Conservation (phyloP, 2,888 invertebrate genomes). For the Epinotia brunnichana region DNA sequence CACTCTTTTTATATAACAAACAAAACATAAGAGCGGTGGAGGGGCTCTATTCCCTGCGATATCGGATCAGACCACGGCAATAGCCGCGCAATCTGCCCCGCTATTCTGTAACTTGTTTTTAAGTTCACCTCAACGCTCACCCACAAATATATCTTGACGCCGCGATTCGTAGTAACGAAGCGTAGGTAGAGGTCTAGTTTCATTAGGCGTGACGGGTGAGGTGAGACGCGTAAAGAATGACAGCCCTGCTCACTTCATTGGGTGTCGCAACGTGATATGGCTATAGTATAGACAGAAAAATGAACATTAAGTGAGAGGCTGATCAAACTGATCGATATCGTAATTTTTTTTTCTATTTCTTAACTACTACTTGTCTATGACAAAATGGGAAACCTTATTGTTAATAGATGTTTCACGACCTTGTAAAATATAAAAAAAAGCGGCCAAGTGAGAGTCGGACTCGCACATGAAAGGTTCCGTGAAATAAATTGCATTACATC, state of each 20-base stretch:
- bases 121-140: too few relatives aligned
- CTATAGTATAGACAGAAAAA: conserved; percentile 72
- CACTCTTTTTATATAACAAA: conserved; percentile 82
- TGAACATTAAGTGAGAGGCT: conserved; percentile 68
- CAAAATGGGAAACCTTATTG: background rate
- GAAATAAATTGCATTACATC: too few relatives aligned
- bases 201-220: too few relatives aligned
- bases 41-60: conserved; percentile 78
- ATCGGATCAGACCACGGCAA: conserved; percentile 81
- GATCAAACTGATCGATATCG: conserved; percentile 60
- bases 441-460: too few relatives aligned
- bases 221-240: too few relatives aligned
- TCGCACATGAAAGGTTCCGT: too few relatives aligned
- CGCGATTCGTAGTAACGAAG: too few relatives aligned
- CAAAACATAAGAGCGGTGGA: conserved; percentile 74
- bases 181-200: too few relatives aligned
- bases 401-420: too few relatives aligned
- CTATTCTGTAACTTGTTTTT: too few relatives aligned
- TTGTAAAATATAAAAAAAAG: too few relatives aligned
- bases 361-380: conserved; percentile 7
- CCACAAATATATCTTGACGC: too few relatives aligned
- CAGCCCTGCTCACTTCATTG: conserved; percentile 65
- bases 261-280: conserved; percentile 74
- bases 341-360: conserved; percentile 26
- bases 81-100: conserved; percentile 71